These are phyloP conservation scores for Sebastes minor DNA, from an alignment of 2,797 vertebrate genomes.

Conservation along the genomic window DNA sequence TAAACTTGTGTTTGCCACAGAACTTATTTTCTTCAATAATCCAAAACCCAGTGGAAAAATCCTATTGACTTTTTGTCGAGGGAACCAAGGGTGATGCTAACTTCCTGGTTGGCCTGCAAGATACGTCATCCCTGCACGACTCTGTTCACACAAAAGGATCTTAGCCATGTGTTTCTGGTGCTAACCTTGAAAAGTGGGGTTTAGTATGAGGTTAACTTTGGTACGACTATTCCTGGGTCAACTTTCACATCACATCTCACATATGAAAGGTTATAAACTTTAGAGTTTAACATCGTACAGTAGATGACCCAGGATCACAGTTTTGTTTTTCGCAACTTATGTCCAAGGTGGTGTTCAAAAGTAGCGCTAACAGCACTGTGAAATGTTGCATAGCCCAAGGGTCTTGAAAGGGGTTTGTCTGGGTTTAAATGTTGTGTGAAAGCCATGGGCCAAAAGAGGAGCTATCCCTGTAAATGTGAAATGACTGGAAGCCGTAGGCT, in stretches of 20 bases:
- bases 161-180: no score
- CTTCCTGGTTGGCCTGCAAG: no score
- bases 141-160: no score
- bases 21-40: no score
- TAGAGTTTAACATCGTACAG: neutral
- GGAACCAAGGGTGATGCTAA: no score
- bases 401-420: conserved; percentile 25
- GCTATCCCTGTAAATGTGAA: conserved; percentile 50
- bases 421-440: conserved; percentile 44
- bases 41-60: no score
- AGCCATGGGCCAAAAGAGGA: conserved; percentile 38
- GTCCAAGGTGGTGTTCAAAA: conserved; percentile 20
- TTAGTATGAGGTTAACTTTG: neutral
- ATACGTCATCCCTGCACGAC: no score
- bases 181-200: neutral
- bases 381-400: conserved; percentile 26
- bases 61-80: no score
- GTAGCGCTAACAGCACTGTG: conserved; percentile 19
- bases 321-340: conserved; percentile 12
- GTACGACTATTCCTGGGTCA: neutral
- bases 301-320: neutral
- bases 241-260: neutral
- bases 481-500: conserved; percentile 49
- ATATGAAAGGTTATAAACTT: neutral
- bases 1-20: no score